Conservation (phyloP, 2,113 vertebrate species). For the Callaeas wilsoni region DNA sequence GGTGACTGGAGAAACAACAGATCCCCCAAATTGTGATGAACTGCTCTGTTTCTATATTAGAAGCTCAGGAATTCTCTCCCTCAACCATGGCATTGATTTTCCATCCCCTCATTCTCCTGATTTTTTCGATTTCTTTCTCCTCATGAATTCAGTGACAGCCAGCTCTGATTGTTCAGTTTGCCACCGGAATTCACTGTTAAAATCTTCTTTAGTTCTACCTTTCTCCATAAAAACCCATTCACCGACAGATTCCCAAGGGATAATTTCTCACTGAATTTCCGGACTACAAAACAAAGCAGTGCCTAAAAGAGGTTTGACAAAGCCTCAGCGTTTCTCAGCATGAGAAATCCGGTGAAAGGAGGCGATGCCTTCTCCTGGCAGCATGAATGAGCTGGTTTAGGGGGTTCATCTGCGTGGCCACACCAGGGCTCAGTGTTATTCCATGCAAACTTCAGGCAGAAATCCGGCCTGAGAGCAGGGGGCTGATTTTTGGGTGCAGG, state of each 20-base stretch:
- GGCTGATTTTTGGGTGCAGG: rapidly evolving
- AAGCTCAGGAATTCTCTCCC: neutral
- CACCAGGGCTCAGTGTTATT: neutral
- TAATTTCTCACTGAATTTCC: neutral
- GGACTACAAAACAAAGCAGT: neutral
- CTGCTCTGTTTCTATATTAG: neutral
- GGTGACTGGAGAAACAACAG: neutral
- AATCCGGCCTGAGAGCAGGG: neutral
- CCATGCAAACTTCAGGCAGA: neutral
- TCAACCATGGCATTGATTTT: neutral
- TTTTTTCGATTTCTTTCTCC: neutral
- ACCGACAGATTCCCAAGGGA: neutral
- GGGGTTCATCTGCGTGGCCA: neutral
- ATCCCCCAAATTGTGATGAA: neutral
- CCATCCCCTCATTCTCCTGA: neutral
- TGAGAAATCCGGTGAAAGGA: neutral
- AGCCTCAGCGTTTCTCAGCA: neutral
- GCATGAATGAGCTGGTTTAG: neutral
- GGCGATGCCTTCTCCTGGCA: neutral
- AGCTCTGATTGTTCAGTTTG: neutral
- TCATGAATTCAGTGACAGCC: neutral
- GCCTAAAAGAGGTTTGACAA: neutral
- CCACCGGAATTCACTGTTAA: neutral
- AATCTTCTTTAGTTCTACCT: neutral
- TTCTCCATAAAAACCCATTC: neutral